Percentiles rank a stretch among this genome's conserved stretches.
These are phyloP conservation scores for Corvus cornix DNA, from an alignment of 2,113 vertebrate species.

Conservation along the genomic window DNA sequence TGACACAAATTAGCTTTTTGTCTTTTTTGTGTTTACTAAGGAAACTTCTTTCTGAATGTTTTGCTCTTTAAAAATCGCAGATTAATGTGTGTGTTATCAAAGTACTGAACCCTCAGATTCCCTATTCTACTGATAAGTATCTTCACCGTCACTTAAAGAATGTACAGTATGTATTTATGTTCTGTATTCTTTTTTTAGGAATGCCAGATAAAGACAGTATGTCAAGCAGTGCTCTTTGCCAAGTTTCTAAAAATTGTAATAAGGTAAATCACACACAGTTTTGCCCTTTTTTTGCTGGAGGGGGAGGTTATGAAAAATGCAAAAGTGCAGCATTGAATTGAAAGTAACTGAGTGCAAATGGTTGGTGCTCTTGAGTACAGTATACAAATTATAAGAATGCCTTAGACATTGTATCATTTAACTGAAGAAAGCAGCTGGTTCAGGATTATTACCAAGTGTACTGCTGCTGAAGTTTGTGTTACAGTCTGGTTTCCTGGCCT, in stretches of 20 bases:
- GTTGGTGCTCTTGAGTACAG: neutral
- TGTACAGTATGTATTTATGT: neutral
- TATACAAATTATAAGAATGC: neutral
- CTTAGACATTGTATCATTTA: neutral
- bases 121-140: neutral
- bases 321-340: neutral
- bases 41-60: neutral
- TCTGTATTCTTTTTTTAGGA: slow-evolving; percentile 74
- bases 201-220: slow-evolving; percentile 92
- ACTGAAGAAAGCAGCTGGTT: neutral
- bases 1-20: neutral
- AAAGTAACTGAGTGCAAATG: neutral
- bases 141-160: neutral
- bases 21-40: neutral
- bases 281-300: neutral
- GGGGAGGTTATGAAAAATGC: neutral
- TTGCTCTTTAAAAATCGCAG: neutral
- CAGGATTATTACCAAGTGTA: neutral
- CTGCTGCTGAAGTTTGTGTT: neutral
- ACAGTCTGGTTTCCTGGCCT: neutral
- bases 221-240: slow-evolving; percentile 79
- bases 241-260: slow-evolving; percentile 83
- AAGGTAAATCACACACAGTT: slow-evolving; percentile 78
- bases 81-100: neutral
- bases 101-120: neutral